phyloP scores from a whole-genome alignment of 2,113 vertebrate species.

The Spea multiplicata region DNA sequence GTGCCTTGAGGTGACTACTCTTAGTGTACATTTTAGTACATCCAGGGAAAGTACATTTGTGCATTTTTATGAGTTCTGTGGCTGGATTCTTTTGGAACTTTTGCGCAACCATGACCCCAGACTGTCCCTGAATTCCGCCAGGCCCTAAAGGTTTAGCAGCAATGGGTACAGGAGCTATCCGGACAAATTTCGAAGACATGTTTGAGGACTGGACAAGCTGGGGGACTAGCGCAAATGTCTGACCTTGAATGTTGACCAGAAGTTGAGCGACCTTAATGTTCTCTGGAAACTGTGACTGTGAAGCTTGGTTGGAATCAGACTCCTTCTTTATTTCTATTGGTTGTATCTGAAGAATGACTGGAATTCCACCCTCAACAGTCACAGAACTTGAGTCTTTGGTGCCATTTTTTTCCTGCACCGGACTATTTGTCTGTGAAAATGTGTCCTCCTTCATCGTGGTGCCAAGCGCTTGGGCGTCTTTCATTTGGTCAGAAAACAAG shows the following conservation, averaged over 20 bases:
- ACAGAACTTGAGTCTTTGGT: slow-evolving; percentile 54
- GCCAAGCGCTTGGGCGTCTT: slow-evolving; percentile 50
- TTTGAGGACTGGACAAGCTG: slow-evolving; percentile 81
- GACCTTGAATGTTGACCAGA: slow-evolving; percentile 90
- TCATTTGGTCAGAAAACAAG: slow-evolving; percentile 36
- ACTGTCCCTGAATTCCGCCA: slow-evolving; percentile 69
- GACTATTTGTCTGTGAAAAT: slow-evolving; percentile 54
- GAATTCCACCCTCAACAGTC: slow-evolving; percentile 67
- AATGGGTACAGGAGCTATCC: slow-evolving; percentile 90
- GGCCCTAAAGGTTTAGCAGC: slow-evolving; percentile 85
- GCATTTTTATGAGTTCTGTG: slow-evolving; percentile 94
- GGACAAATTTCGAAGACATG: slow-evolving; percentile 86
- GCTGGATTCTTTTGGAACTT: slow-evolving; percentile 88
- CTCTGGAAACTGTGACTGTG: slow-evolving; percentile 67
- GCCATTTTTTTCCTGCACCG: slow-evolving; percentile 61
- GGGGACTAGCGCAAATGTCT: slow-evolving; percentile 90
- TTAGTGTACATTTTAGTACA: slow-evolving; percentile 98
- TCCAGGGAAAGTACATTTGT: slow-evolving; percentile 90
- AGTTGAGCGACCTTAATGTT: slow-evolving; percentile 90
- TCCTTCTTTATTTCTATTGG: slow-evolving; percentile 86
- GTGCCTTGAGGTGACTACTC: slow-evolving; percentile 95
- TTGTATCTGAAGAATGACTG: slow-evolving; percentile 85
- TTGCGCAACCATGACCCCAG: slow-evolving; percentile 76
- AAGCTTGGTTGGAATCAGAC: slow-evolving; percentile 58
- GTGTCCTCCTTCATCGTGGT: slow-evolving; percentile 61